Base-by-base conservation (phyloP, 2,797 vertebrate genomes). In the Tragopan temminckii region DNA sequence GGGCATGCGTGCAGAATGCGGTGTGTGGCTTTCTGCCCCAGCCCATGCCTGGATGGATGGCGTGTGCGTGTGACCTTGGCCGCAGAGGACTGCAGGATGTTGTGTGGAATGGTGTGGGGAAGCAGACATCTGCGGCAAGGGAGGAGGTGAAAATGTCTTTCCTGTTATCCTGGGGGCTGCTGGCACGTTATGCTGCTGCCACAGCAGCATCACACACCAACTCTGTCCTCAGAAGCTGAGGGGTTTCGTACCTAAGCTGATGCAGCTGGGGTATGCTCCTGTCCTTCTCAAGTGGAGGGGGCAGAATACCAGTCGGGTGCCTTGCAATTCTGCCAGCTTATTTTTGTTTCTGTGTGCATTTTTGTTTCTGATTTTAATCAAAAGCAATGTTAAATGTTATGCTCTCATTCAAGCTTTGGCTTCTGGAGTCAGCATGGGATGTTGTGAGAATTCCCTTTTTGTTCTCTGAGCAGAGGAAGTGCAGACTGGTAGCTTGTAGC, bases 361-460 rank as follows among this genome's bases (percentile, higher is more conserved):
- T 88, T 85, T 69, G 13, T 52, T 87, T 67, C 62, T 80, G 40
- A 50, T 90, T 93, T 92, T 83, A 62, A 70, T 90, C 17, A 67
- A 72, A 19, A 57, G 4, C 16, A 24, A 15, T 35, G 20, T 43
- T 81, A 66, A 81, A 62, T 89, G 80, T 89, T 78, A 61, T 43
- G 19, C 14, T 82, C 9, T 77, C 13, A 8, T 86, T 86, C 86
- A 85, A 88, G 14, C 53, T 86, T 7, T 40, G 45, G 31, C 27
- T 90, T 90, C 72, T 80, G 80, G 38, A 66, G 59, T 31, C 31
- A 46, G 48, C 40, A 75, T 45, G 62, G 66, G 64, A 55, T 88
- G 52, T 68, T 75, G 25, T 50, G 48, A 85, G 78, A 76, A 86
- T 82, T 64, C 17, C 43, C 67, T 68, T 48, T 80, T 78, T 80